A percentile compares a stretch with the other conserved stretches of the same genome.
phyloP scores from a whole-genome alignment of 2,113 vertebrate species.

The Rhabdornis inornatus region DNA sequence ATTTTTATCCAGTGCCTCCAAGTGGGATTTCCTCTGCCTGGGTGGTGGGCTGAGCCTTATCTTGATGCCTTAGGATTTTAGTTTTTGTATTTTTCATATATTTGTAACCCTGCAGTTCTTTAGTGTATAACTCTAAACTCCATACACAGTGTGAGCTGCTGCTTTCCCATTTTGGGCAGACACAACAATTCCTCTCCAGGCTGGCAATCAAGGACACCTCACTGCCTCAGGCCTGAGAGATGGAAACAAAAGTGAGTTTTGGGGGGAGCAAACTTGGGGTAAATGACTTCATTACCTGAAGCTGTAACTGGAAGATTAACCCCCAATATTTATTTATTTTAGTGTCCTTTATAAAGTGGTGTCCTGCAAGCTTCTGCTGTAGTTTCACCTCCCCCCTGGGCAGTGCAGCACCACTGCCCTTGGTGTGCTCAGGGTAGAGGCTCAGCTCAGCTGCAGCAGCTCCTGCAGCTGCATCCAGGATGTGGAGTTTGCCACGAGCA shows the following conservation, averaged over 20 bases:
- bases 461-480: not conserved
- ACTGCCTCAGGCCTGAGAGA: not conserved
- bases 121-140: not conserved
- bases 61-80: not conserved
- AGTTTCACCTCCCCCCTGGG: accelerated
- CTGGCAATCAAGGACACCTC: not conserved
- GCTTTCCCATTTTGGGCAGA: not conserved
- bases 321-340: not conserved
- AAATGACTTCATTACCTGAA: not conserved
- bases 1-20: not conserved
- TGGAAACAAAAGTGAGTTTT: not conserved
- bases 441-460: not conserved
- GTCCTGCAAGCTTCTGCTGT: not conserved
- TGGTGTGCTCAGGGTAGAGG: not conserved
- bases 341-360: not conserved
- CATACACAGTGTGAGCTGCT: not conserved
- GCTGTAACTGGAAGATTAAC: not conserved
- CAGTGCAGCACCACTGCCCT: not conserved
- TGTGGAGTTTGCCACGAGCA: not conserved
- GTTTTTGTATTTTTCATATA: not conserved
- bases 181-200: not conserved
- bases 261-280: not conserved
- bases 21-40: not conserved
- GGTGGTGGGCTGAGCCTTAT: not conserved
- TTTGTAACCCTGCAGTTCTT: not conserved